Evolutionary conservation across 2,113 vertebrate genomes (phyloP).

Genomic region (Zosterops hypoxanthus): DNA sequence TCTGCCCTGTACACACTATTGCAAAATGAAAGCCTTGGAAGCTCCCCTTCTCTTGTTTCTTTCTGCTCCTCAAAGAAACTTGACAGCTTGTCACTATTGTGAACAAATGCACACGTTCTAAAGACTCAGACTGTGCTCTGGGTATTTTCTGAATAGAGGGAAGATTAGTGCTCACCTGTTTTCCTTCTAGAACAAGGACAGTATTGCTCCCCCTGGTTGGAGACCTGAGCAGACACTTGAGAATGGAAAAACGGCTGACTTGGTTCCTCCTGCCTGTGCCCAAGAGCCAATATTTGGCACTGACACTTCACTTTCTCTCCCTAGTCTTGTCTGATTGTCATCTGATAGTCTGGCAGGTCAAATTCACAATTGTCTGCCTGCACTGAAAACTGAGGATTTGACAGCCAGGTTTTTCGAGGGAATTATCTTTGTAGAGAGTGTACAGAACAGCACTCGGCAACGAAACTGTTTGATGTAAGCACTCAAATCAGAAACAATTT

Average conservation of each 20-base stretch:
- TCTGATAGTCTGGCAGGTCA: background rate
- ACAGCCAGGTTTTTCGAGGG: background rate
- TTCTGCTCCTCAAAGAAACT: background rate
- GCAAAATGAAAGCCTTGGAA: background rate
- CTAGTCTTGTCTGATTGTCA: background rate
- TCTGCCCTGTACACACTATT: background rate
- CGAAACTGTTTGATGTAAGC: background rate
- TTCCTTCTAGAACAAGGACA: background rate
- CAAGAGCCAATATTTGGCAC: background rate
- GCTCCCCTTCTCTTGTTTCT: background rate
- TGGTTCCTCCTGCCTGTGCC: background rate
- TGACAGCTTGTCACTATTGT: background rate
- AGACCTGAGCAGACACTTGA: background rate
- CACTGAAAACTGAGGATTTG: background rate
- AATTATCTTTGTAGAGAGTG: background rate
- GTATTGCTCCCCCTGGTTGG: rapidly evolving
- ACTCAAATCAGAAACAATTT: background rate
- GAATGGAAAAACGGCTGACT: background rate
- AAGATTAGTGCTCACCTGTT: background rate
- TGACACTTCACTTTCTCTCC: background rate
- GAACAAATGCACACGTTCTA: background rate
- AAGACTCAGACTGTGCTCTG: background rate
- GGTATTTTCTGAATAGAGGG: background rate
- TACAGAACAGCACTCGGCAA: background rate
- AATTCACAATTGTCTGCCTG: rapidly evolving